Conservation (phyloP, 2,888 invertebrate genomes). For the Mesorhabditis sp. region DNA sequence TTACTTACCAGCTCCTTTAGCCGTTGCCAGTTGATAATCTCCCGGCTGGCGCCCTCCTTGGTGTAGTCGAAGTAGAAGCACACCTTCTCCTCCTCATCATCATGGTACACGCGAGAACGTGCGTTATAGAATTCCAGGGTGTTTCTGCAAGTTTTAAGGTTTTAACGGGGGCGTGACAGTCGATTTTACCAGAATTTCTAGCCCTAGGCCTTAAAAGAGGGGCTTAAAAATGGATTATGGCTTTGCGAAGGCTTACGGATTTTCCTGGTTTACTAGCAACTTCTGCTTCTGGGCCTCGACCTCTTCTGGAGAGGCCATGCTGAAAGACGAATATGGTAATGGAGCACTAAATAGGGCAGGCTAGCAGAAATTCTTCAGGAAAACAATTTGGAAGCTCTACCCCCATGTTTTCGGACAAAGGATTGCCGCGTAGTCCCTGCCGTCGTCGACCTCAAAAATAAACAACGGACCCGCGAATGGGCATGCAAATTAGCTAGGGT, state of each 20-base stretch:
- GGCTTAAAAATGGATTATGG: neutral
- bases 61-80: conserved; percentile 38
- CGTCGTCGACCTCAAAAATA: too few relatives aligned
- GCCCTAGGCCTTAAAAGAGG: too few relatives aligned
- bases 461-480: neutral
- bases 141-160: conserved; percentile 15
- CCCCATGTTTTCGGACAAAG: too few relatives aligned
- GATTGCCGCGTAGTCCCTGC: too few relatives aligned
- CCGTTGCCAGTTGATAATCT: conserved; percentile 25
- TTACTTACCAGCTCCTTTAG: conserved; percentile 21
- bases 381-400: too few relatives aligned
- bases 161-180: too few relatives aligned
- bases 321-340: neutral
- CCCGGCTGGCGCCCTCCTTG: conserved; percentile 12
- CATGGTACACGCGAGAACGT: conserved; percentile 30
- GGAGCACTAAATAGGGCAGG: too few relatives aligned
- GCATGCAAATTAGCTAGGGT: conserved; percentile 8
- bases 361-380: too few relatives aligned
- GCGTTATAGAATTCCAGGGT: conserved; percentile 32
- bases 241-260: neutral
- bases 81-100: conserved; percentile 36
- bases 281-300: conserved; percentile 2
- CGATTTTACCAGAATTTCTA: too few relatives aligned
- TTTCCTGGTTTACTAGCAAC: neutral
- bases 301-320: neutral